These are phyloP conservation scores for Montipora capitata DNA, from an alignment of 92 coral and sea anemone genomes.

Conservation along the genomic window DNA sequence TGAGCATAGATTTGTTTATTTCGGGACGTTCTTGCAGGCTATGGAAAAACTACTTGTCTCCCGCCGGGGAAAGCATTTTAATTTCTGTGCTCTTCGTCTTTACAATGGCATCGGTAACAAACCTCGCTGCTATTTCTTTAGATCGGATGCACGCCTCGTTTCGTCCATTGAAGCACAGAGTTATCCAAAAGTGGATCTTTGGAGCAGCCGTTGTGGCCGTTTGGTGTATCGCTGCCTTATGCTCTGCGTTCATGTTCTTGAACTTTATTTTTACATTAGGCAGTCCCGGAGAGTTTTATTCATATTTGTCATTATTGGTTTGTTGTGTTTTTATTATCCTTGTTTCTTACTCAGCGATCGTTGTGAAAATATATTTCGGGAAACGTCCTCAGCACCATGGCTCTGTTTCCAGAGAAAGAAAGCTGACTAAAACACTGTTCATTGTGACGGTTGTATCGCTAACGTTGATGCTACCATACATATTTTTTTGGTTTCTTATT, in stretches of 20 bases:
- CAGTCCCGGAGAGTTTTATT: background rate
- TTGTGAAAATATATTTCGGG: background rate
- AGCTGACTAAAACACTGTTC: constrained; percentile 3
- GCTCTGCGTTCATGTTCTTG: background rate
- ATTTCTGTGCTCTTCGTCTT: background rate
- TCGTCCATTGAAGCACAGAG: constrained; percentile 72
- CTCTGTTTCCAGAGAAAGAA: background rate
- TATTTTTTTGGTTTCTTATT: background rate
- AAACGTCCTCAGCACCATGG: background rate
- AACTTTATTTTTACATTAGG: too few species aligned
- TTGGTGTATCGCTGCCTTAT: constrained; percentile 36
- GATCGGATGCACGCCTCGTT: constrained; percentile 77
- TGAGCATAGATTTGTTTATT: background rate
- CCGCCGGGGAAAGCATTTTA: background rate
- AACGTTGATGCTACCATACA: background rate
- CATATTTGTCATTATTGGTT: background rate
- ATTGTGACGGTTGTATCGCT: constrained; percentile 7
- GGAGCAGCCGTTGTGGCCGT: background rate
- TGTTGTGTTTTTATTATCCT: background rate
- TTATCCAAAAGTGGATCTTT: constrained; percentile 36
- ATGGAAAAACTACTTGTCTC: background rate
- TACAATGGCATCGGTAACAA: background rate
- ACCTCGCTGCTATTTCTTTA: constrained; percentile 62
- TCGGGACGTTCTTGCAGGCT: background rate
- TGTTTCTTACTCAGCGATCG: background rate